Percentiles rank a stretch among this genome's conserved stretches.
Conservation (phyloP, 2,888 invertebrate species). For the Cataglyphis rosenhaueri region DNA sequence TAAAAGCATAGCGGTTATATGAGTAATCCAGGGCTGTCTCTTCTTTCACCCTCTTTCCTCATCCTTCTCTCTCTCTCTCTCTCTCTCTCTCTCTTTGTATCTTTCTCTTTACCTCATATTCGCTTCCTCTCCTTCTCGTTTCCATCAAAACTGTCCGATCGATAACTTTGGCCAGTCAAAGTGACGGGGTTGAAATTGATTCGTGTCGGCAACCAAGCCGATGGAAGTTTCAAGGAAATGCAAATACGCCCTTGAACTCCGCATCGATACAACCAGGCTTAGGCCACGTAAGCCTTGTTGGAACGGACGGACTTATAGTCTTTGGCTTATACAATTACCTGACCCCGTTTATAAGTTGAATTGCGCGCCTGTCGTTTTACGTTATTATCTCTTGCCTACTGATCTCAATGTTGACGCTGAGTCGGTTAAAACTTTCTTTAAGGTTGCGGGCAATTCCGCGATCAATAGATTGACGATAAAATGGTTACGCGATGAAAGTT, state of each 20-base stretch:
- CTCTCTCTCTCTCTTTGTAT: neutral
- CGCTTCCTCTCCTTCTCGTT: slow-evolving; percentile 15
- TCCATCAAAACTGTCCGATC: slow-evolving; percentile 29
- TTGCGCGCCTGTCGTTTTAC: slow-evolving; percentile 12
- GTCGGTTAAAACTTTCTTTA: slow-evolving; percentile 26
- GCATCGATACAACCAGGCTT: slow-evolving; percentile 38
- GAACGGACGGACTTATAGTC: slow-evolving; percentile 43
- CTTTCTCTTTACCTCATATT: slow-evolving; percentile 9
- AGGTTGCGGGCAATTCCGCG: slow-evolving; percentile 2
- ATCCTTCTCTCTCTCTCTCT: neutral
- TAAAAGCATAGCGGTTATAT: slow-evolving; percentile 45
- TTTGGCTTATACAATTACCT: slow-evolving; percentile 17
- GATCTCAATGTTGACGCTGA: slow-evolving; percentile 41
- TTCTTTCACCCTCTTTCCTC: neutral
- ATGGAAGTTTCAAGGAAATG: slow-evolving; percentile 52
- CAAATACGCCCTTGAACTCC: slow-evolving; percentile 63
- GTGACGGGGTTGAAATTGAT: slow-evolving; percentile 54
- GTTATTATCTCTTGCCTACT: slow-evolving; percentile 43
- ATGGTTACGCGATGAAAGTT: slow-evolving; percentile 32
- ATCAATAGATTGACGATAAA: slow-evolving; percentile 18
- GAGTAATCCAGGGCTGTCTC: slow-evolving; percentile 18
- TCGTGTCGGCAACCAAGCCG: slow-evolving; percentile 28
- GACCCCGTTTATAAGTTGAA: slow-evolving; percentile 31
- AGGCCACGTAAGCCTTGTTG: slow-evolving; percentile 60
- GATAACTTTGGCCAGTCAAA: slow-evolving; percentile 41